Percentiles rank a stretch among this genome's conserved stretches.
phyloP scores from a whole-genome alignment of 2,113 vertebrate species.

The Ovis aries region ARS-UI_Ramb_v3.0 NC_056076.1:22024001-22024500 shows the following conservation, averaged over 20 bases:
- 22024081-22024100: not conserved
- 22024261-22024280: not conserved
- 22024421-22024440: not conserved
- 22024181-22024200: not conserved
- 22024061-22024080: not conserved
- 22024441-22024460: not conserved
- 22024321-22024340: not conserved
- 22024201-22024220: not conserved
- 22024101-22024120: not conserved
- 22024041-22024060: not conserved
- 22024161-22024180: not conserved
- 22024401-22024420: not conserved
- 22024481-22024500: not conserved
- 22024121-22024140: not conserved
- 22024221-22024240: not conserved
- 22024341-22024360: accelerated
- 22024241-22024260: not conserved
- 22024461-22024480: not conserved
- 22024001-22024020: not conserved
- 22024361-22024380: not conserved
- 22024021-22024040: not conserved
- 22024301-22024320: not conserved
- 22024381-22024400: not conserved
- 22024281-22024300: not conserved
- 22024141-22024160: not conserved